Conservation (phyloP, 2,888 invertebrate genomes). For the Drosophila falleni region DNA sequence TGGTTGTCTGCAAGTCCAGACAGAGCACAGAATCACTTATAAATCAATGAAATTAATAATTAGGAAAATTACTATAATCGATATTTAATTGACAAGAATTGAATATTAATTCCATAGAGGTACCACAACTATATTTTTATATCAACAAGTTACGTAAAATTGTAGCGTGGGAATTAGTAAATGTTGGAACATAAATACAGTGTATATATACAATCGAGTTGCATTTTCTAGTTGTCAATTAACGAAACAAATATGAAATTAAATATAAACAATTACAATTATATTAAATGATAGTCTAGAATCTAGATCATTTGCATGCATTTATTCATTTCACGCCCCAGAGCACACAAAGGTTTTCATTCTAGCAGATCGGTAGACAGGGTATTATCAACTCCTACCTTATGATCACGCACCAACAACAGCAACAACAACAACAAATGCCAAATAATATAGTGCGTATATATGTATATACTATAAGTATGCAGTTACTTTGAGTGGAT, state of each 20-base stretch:
- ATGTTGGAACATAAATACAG: background rate
- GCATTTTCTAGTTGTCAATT: conserved; percentile 8
- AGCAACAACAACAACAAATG: conserved; percentile 9
- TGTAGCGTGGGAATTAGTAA: background rate
- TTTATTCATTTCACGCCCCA: conserved; percentile 26
- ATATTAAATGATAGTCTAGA: conserved; percentile 24
- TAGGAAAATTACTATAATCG: background rate
- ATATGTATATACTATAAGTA: conserved; percentile 1
- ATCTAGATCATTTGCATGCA: conserved; percentile 33
- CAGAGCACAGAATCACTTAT: background rate
- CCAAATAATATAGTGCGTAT: conserved; percentile 16
- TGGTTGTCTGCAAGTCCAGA: background rate
- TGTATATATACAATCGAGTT: background rate
- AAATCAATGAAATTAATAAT: background rate
- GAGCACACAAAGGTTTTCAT: background rate
- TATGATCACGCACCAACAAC: conserved; percentile 5
- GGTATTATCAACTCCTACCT: background rate
- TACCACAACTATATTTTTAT: background rate
- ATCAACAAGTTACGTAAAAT: background rate
- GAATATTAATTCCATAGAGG: background rate
- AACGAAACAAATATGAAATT: conserved; percentile 18
- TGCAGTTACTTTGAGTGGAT: conserved; percentile 13
- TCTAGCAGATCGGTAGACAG: background rate
- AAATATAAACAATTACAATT: conserved; percentile 12
- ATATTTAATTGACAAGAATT: background rate